Base-by-base conservation (phyloP, 2,113 vertebrate genomes). In the Eulacestoma nigropectus region DNA sequence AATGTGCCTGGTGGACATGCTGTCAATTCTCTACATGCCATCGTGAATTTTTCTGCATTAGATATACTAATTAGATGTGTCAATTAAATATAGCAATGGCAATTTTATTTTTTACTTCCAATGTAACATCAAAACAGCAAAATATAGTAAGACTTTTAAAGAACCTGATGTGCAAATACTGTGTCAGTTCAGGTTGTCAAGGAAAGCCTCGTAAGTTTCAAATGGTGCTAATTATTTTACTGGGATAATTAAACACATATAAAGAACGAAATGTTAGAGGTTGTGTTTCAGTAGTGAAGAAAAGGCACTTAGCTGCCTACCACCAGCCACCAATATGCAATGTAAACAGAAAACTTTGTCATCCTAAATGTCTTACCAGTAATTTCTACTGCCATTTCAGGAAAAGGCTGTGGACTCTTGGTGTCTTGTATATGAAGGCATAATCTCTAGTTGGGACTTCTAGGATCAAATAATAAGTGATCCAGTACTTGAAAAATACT, bases 91-190 rank as follows among this genome's bases (percentile, higher is more conserved):
- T 47, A 91, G 65, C 83, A 87, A 69, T 56, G 56, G 92, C 50
- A 88, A 81, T 85, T 96, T 91, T 73, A 68, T 76, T 94, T 84
- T 62, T 88, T 80, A 37, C 37, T 94, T 92, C 27, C 57, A 78
- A 27, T 47, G 41, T 85, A 56, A 65, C 37, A 68, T 62, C 52
- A 50, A 84, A 79, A 57, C 88, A 94, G 53, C 84, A 84, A 85
- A 84, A 81, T 72, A 85, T 6, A 68, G 39, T 33, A 73, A 89
- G 81, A 39, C n/a, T 94, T 95, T 93, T 49, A 91, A 86, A 89
- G 46, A 92, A 84, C 22, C 56, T 68, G 46, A 32, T 91, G 18
- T 76, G 77, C 46, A 92, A 83, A 89, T 79, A 91, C 49, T 89
- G 35, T 60, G 64, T 87, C 37, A 50, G 39, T 63, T 74, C 47